Evolutionary conservation across 2,797 vertebrate species (phyloP).

Genomic region (Aulostomus chinensis): DNA sequence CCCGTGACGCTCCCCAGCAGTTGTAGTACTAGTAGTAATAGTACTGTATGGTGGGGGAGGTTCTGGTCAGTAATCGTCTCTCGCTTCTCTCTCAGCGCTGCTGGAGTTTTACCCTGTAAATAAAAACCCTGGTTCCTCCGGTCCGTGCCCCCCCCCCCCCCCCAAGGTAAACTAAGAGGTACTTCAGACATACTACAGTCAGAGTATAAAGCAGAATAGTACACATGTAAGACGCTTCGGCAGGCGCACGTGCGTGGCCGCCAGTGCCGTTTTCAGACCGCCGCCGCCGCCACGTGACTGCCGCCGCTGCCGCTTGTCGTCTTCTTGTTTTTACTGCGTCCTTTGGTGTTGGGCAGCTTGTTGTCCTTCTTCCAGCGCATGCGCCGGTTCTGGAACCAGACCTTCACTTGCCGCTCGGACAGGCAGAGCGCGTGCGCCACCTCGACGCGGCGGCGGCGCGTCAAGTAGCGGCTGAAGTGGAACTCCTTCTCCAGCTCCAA

Average conservation of each 20-base stretch:
- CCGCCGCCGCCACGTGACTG: not conserved
- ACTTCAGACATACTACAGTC: not conserved
- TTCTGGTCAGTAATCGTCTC: too few relatives aligned
- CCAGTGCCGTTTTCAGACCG: not conserved
- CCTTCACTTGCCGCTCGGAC: conserved; percentile 96
- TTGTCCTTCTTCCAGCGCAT: conserved; percentile 99
- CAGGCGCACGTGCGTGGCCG: too few relatives aligned
- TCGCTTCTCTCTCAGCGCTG: too few relatives aligned
- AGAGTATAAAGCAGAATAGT: too few relatives aligned
- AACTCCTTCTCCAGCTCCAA: conserved; percentile 97
- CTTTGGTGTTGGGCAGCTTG: conserved; percentile 89
- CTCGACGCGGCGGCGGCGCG: conserved; percentile 92
- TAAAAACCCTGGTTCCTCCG: too few relatives aligned
- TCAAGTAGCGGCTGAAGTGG: conserved; percentile 96
- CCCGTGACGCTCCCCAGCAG: too few relatives aligned
- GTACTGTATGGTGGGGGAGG: too few relatives aligned
- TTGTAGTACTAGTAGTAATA: too few relatives aligned
- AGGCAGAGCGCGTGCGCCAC: conserved; percentile 91
- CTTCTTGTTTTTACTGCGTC: conserved; percentile 67
- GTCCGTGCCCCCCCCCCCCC: too few relatives aligned
- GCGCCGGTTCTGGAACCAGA: conserved; percentile 97
- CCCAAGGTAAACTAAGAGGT: too few relatives aligned
- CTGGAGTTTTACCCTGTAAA: too few relatives aligned
- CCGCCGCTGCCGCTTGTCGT: not conserved
- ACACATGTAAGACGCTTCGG: too few relatives aligned